Percentiles rank a stretch among this genome's conserved stretches.
Evolutionary conservation across 92 coral and sea anemone genomes (phyloP).

Genomic region (Plumapathes pennacea): DNA sequence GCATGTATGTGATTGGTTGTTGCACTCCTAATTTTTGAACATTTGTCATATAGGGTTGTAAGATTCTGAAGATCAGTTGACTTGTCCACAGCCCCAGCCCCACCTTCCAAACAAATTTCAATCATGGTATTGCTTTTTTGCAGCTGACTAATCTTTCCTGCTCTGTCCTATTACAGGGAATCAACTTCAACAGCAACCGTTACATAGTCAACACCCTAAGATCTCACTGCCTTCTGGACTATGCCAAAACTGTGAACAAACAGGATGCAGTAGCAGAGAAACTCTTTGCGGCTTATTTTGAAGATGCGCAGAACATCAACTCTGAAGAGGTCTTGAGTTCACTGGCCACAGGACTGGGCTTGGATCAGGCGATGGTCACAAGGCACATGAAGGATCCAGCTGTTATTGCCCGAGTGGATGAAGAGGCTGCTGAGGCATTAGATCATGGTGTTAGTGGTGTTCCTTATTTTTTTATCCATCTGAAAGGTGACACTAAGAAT

Average conservation of each 20-base stretch:
- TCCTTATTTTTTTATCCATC: slow-evolving; percentile 69
- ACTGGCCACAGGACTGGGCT: slow-evolving; percentile 72
- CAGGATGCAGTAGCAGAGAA: slow-evolving; percentile 87
- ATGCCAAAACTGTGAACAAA: slow-evolving; percentile 73
- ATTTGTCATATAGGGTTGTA: too few species aligned
- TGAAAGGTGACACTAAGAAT: slow-evolving; percentile 46
- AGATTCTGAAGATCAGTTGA: too few species aligned
- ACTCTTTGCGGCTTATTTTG: slow-evolving; percentile 73
- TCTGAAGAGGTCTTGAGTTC: slow-evolving; percentile 50
- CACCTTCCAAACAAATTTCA: background rate
- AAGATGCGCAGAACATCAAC: slow-evolving; percentile 74
- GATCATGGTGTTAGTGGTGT: slow-evolving; percentile 75
- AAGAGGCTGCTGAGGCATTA: slow-evolving; percentile 67
- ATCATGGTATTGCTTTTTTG: background rate
- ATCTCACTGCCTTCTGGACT: slow-evolving; percentile 94
- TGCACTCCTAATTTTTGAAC: too few species aligned
- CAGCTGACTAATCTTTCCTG: too few species aligned
- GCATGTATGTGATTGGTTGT: too few species aligned
- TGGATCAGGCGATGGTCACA: slow-evolving; percentile 30
- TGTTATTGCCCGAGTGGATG: slow-evolving; percentile 62
- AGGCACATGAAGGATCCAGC: slow-evolving; percentile 65
- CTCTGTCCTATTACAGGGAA: slow-evolving; percentile 57
- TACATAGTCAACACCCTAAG: slow-evolving; percentile 77
- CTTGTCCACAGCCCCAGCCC: too few species aligned
- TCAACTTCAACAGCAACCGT: slow-evolving; percentile 67